Conservation (phyloP, 2,797 vertebrate species). For the Chloroceryle inda region DNA sequence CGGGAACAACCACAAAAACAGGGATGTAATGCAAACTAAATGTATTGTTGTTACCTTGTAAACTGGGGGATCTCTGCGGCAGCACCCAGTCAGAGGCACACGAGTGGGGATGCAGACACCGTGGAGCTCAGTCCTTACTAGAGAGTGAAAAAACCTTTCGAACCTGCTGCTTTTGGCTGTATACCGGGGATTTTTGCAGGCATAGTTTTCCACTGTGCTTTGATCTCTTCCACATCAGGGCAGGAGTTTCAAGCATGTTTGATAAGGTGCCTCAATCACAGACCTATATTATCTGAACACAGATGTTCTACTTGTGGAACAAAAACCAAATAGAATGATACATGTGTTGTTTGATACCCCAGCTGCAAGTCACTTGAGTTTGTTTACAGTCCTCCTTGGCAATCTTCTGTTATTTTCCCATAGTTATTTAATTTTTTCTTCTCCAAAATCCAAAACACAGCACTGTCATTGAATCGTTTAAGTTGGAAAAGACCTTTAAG, state of each 20-base stretch:
- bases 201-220: neutral
- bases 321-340: neutral
- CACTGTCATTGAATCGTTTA: neutral
- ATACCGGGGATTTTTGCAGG: neutral
- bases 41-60: neutral
- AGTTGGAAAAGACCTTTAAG: neutral
- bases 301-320: neutral
- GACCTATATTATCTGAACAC: neutral
- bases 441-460: neutral
- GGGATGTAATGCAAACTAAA: neutral
- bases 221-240: neutral
- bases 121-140: neutral
- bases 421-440: neutral
- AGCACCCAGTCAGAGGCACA: neutral
- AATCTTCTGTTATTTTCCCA: neutral
- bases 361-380: too few relatives aligned
- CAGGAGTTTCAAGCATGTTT: neutral
- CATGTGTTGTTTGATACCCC: neutral
- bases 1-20: neutral
- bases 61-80: neutral
- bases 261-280: neutral
- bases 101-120: neutral
- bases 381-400: neutral
- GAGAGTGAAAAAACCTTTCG: neutral
- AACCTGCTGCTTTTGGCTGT: neutral